A percentile compares a stretch with the other conserved stretches of the same genome.
These are phyloP conservation scores for Archaeoteleia sp. DNA, from an alignment of 2,888 invertebrate genomes.

Conservation along the genomic window DNA sequence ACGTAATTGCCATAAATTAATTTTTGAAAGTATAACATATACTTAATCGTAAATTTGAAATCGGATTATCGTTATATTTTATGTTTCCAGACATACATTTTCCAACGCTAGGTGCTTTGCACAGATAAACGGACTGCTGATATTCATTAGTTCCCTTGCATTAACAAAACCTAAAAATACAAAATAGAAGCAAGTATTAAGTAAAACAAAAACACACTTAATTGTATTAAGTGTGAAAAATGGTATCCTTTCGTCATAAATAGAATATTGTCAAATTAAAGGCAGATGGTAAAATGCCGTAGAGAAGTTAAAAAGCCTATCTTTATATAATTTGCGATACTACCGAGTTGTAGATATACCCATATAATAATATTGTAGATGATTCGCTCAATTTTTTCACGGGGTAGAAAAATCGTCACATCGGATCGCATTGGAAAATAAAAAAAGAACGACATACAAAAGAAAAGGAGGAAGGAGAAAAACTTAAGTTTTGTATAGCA, in stretches of 20 bases:
- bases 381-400: conserved; percentile 29
- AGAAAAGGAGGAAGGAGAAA: conserved; percentile 31
- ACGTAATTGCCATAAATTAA: too few relatives aligned
- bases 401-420: conserved; percentile 26
- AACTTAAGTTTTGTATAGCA: conserved; percentile 68
- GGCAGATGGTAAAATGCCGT: conserved; percentile 17
- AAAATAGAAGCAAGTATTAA: background rate
- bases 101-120: conserved; percentile 18
- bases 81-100: too few relatives aligned
- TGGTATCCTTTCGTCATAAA: conserved; percentile 5
- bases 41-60: too few relatives aligned
- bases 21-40: too few relatives aligned
- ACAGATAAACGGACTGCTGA: conserved; percentile 10
- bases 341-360: conserved; percentile 18
- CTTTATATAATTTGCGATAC: conserved; percentile 30
- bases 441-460: conserved; percentile 7
- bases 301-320: conserved; percentile 1
- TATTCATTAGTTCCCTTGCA: background rate
- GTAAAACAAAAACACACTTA: background rate
- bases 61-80: too few relatives aligned
- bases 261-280: conserved; percentile 16
- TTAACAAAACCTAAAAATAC: background rate
- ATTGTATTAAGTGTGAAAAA: conserved; percentile 6
- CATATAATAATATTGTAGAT: background rate
- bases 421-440: conserved; percentile 23